These are phyloP conservation scores for Drosophila stalkeri DNA, from an alignment of 2,888 invertebrate species.

Conservation along the genomic window DNA sequence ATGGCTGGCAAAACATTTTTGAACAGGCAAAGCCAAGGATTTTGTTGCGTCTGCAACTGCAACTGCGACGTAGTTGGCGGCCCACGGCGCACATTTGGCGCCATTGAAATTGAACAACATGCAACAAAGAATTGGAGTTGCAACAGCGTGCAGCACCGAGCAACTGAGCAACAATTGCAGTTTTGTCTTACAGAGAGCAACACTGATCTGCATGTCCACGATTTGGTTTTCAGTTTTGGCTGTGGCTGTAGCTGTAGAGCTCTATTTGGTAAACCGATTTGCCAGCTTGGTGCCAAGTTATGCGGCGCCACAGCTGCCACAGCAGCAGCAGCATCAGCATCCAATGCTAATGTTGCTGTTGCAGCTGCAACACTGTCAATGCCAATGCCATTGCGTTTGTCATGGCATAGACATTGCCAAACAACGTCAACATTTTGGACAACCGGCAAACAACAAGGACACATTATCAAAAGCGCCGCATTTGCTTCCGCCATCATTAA, in stretches of 20 bases:
- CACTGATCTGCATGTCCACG: constrained; percentile 36
- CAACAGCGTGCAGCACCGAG: constrained; percentile 5
- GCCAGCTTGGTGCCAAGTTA: constrained; percentile 78
- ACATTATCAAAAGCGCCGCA: constrained; percentile 68
- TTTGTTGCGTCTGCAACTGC: constrained; percentile 51
- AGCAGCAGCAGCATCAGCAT: constrained; percentile 42
- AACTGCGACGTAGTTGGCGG: constrained; percentile 32
- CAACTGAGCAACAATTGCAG: constrained; percentile 38
- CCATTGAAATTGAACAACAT: constrained; percentile 74
- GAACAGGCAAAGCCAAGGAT: constrained; percentile 63
- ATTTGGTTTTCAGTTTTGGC: constrained; percentile 37
- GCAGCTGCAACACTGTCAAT: constrained; percentile 60
- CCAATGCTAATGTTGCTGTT: constrained; percentile 42
- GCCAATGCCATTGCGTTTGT: constrained; percentile 77
- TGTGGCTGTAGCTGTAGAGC: constrained; percentile 37
- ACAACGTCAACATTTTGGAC: constrained; percentile 68
- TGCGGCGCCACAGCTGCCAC: constrained; percentile 64
- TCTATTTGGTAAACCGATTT: constrained; percentile 77
- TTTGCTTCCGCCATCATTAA: constrained; percentile 77
- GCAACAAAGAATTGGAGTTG: constrained; percentile 68
- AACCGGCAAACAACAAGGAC: constrained; percentile 60
- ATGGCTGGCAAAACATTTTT: constrained; percentile 53
- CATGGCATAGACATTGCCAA: constrained; percentile 63
- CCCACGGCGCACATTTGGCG: constrained; percentile 76
- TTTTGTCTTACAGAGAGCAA: constrained; percentile 48